Evolutionary conservation across 2,113 vertebrate species (phyloP), one percentile per base, ranked within the genome.

Genomic region (Chamaetylas fuelleborni): DNA sequence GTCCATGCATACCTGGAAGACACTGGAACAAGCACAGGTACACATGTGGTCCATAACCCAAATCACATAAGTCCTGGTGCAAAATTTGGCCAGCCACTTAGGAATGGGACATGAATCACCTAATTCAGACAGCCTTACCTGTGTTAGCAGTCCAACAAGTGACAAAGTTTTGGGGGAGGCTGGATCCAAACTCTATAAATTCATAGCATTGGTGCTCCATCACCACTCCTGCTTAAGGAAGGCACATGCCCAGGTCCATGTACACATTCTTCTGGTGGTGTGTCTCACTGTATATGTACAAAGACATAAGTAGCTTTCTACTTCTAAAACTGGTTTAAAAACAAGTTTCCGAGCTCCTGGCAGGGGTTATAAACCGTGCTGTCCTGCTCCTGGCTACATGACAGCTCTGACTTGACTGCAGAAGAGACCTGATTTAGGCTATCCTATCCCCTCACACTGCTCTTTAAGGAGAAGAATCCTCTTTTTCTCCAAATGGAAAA

Each of bases 181-280:
- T 70, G 38, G 45, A 81, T 61, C 31, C 16, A 51, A 56, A 29
- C 22, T 13, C 25, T 15, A 1, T 53, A 48, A 51, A 29, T 43
- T 77, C 36, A 10, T 8, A 11, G n/a, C 34, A 31, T 3, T 72
- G 18, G 22, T 67, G 23, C 51, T 20, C 33, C 24, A 48, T 45
- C 33, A 24, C 28, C 23, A 22, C 0, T 1, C 38, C n/a, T 74
- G 67, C n/a, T 84, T 34, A 66, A 28, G 0, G 0, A 62, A 81
- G 42, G 38, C 9, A 1, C 24, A 13, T 13, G 16, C 18, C n/a
- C n/a, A 50, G 53, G 28, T 57, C 28, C 15, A 29, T 0, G 4
- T 8, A 42, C 29, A 79, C 10, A 8, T 19, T 50, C 36, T 86
- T 65, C 58, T 77, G 6, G 33, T 36, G 31, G 4, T 53, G 36